Base-by-base conservation (phyloP, 2,797 vertebrate species). In the Myotis myotis region DNA sequence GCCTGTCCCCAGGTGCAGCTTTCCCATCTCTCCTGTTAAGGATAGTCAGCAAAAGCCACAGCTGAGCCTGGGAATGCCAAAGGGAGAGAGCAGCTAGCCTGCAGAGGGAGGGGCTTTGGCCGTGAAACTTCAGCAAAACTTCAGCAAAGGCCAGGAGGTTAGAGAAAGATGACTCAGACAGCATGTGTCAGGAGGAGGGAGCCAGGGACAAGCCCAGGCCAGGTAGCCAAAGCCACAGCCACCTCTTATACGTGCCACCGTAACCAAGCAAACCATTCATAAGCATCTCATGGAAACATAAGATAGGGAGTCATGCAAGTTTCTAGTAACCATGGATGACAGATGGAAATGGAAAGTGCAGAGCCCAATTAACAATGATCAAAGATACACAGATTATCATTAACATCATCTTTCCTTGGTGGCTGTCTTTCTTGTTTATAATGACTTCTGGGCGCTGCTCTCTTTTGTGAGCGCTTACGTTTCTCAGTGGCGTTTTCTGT, bases 201-300 rank as follows among this genome's bases (percentile, higher is more conserved):
- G 55, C 44, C 33, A 3, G 38, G 53, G 38, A 15, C 41, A 15
- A 30, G 11, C 12, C 16, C 1, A 0, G 25, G 20, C 11, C 1
- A 1, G n/a, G 33, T 57, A 33, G 55, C 47, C 55, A 13, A 8
- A 36, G 53, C 41, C 5, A 4, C 25, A 1, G 38, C 55, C 10
- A 0, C 71, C n/a, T 15, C 30, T 72, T 19, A n/a, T 8, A 0
- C 0, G 2, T 9, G 23, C 22, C 2, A 5, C 33, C 2, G 0
- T 64, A 8, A 87, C 19, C 41, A 17, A 41, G 72, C 62, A 72
- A 57, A 12, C 25, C 16, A 13, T 5, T 19, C 12, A 1, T 10
- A 1, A 15, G 72, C 10, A 4, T 1, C 5, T 33, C 0, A 0
- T 28, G 44, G 51, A 62, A 33, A 72, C 4, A 0, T 41, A 22